Evolutionary conservation across 2,113 vertebrate genomes (phyloP).

Genomic region (Forbesichthys agassizii): DNA sequence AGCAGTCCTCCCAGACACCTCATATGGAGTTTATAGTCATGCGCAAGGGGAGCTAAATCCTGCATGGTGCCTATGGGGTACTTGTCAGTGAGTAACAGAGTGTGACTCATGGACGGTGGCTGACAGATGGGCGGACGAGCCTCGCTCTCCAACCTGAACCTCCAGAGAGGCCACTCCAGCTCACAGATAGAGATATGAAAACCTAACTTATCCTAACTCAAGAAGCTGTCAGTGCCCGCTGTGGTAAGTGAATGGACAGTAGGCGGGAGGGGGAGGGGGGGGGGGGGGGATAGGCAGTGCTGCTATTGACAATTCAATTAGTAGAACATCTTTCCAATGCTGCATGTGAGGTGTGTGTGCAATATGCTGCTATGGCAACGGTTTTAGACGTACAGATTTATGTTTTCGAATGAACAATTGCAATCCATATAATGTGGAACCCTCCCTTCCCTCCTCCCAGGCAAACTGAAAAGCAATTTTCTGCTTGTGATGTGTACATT

Average conservation of each 20-base stretch:
- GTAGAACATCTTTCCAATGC: conserved; percentile 5
- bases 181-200: conserved; percentile 7
- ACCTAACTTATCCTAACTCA: conserved; percentile 10
- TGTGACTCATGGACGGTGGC: conserved; percentile 31
- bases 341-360: not conserved
- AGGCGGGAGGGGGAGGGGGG: not conserved
- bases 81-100: conserved; percentile 25
- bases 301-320: conserved; percentile 28
- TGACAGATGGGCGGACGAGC: conserved; percentile 28
- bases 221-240: conserved; percentile 38
- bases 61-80: conserved; percentile 19
- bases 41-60: conserved; percentile 39
- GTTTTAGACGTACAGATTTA: too few relatives aligned
- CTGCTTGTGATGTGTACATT: not conserved
- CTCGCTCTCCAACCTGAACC: conserved; percentile 21
- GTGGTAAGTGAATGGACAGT: conserved; percentile 17
- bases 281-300: not conserved
- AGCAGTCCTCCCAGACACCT: conserved; percentile 47
- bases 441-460: too few relatives aligned
- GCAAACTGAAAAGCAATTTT: not conserved
- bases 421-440: not conserved
- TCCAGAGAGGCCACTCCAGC: conserved; percentile 17
- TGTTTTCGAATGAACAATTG: too few relatives aligned
- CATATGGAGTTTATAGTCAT: conserved; percentile 29
- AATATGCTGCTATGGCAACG: not conserved